phyloP scores from a whole-genome alignment of 53 echinoderm and acorn worm species.

The Glandiceps talaboti region DNA sequence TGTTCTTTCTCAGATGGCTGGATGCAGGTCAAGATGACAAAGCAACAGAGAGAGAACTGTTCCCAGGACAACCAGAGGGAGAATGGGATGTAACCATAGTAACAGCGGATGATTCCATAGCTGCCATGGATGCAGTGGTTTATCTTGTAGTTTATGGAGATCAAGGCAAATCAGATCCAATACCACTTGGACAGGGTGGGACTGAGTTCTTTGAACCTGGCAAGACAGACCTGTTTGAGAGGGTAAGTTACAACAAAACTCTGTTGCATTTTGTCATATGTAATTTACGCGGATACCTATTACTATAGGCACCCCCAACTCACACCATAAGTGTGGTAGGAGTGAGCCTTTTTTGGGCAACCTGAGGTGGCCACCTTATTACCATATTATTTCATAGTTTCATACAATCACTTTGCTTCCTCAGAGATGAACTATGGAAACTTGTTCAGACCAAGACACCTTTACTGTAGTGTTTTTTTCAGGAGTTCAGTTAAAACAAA shows the following conservation, averaged over 20 bases:
- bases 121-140: slow-evolving; percentile 22
- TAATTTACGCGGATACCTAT: no score
- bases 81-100: slow-evolving; percentile 43
- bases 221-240: not conserved
- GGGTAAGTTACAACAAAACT: not conserved
- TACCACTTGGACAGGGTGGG: slow-evolving; percentile 5
- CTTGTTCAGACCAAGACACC: no score
- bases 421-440: no score
- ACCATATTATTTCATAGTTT: no score
- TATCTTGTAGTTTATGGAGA: slow-evolving; percentile 50
- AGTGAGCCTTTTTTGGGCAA: no score
- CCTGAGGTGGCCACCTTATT: no score
- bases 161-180: slow-evolving; percentile 23
- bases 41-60: slow-evolving; percentile 62
- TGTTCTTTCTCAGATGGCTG: slow-evolving; percentile 82
- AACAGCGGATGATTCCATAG: slow-evolving; percentile 35
- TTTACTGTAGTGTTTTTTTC: no score
- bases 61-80: slow-evolving; percentile 48
- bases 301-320: no score
- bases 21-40: slow-evolving; percentile 68
- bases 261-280: no score
- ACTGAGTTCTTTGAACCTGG: not conserved
- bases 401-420: no score
- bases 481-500: no score
- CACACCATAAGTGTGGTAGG: no score